Evolutionary conservation across 2,113 vertebrate genomes (phyloP), one percentile per base, ranked within the genome.

Genomic region (Cromileptes altivelis): DNA sequence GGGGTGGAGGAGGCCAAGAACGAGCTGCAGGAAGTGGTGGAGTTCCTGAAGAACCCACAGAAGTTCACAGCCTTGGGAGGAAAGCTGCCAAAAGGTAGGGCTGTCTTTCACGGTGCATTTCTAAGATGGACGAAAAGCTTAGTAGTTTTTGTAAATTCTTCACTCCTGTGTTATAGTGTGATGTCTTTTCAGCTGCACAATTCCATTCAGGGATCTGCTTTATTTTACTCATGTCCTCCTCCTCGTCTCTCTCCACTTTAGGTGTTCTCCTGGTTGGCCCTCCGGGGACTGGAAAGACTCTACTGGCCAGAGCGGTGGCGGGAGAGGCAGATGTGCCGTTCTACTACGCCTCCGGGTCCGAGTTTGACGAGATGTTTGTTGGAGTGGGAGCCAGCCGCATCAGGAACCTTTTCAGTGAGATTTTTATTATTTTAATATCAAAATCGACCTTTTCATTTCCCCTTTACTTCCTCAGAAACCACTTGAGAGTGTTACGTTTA

Each of bases 331-430:
- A 99, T 42, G 98, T 99, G 64, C 98, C 98, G 0, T 99, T 99
- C 90, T 99, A 99, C 91, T 99, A 99, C 3, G 98, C 98, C 2
- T 99, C 98, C 0, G 98, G 98, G 10, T 99, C 98, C 0, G 98
- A 99, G 89, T 99, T 99, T 75, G 98, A 99, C 70, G 98, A 99
- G 94, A 99, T 99, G 98, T 99, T 99, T 88, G 98, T 99, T 67
- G 98, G 98, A 0, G 97, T 99, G 3, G 98, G 98, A 92, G 98
- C 98, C 17, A 99, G 98, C 85, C 97, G 98, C 69, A 99, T 99
- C 92, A 95, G 98, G 90, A 99, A 99, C 91, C 96, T 99, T 10
- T 99, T 99, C 87, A 96, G 98, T 99, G 93, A 19, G 97, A 95
- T 61, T 47, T 63, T 14, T 13, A 30, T 12, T 33, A 17, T 30